These are phyloP conservation scores for Cosmia pyralina DNA, from an alignment of 2,888 invertebrate genomes.

Conservation along the genomic window DNA sequence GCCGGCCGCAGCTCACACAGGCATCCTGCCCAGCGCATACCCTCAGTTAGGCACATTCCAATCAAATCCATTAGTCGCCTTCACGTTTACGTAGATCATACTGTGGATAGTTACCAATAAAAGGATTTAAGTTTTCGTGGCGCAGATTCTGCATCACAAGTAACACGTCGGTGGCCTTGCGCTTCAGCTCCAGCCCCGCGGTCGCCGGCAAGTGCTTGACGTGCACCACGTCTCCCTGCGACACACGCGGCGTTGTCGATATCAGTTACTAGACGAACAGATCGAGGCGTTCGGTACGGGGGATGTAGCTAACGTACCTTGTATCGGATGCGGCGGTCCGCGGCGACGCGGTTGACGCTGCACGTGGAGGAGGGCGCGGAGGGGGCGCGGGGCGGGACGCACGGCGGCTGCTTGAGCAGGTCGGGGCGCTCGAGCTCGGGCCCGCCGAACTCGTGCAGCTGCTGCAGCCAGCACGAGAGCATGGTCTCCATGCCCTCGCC, in stretches of 20 bases:
- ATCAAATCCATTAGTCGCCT: too few relatives aligned
- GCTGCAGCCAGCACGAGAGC: constrained; percentile 96
- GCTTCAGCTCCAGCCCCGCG: constrained; percentile 93
- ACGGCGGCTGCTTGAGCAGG: constrained; percentile 93
- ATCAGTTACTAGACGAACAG: neutral
- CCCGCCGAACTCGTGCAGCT: constrained; percentile 95
- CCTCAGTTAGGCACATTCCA: too few relatives aligned
- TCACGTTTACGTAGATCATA: neutral
- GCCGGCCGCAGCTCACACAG: constrained; percentile 95
- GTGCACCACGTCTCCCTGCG: constrained; percentile 97
- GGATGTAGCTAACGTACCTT: constrained; percentile 90
- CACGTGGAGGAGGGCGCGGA: constrained; percentile 89
- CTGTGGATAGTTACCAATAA: constrained; percentile 90
- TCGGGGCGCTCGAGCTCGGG: constrained; percentile 96
- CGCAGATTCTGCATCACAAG: constrained; percentile 95
- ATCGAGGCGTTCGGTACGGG: neutral
- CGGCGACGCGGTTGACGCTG: constrained; percentile 85
- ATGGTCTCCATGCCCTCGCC: constrained; percentile 95
- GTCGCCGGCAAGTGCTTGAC: constrained; percentile 93
- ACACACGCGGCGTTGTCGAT: neutral
- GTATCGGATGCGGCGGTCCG: constrained; percentile 94
- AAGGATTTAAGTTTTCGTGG: constrained; percentile 97
- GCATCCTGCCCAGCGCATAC: constrained; percentile 93
- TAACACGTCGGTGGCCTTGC: constrained; percentile 94
- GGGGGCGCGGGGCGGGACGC: constrained; percentile 75